Conservation (phyloP, 2,797 vertebrate genomes). For the Poecilia wingei region DNA sequence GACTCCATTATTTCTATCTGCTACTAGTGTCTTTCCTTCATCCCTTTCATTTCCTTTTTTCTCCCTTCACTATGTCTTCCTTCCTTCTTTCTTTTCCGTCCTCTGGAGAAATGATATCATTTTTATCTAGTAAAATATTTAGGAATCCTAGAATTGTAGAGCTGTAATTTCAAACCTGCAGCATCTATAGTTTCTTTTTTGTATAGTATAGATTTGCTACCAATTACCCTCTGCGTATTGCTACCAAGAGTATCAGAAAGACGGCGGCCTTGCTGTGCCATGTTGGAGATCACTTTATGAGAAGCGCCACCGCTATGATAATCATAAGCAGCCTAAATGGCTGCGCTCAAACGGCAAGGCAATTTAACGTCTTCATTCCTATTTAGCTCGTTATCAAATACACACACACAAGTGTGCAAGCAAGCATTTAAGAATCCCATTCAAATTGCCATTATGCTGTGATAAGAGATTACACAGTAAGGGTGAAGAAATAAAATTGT, state of each 20-base stretch:
- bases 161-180: neutral
- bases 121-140: neutral
- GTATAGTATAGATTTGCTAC: constrained; percentile 9
- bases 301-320: constrained; percentile 44
- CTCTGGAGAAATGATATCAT: neutral
- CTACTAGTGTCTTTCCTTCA: neutral
- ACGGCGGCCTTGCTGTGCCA: constrained; percentile 27
- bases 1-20: neutral
- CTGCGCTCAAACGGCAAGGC: constrained; percentile 48
- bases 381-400: constrained; percentile 55
- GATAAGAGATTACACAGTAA: constrained; percentile 60
- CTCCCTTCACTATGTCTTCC: neutral
- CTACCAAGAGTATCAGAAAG: constrained; percentile 27
- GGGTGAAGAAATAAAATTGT: constrained; percentile 62
- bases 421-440: constrained; percentile 46
- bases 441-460: constrained; percentile 61
- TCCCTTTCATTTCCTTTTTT: neutral
- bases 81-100: neutral
- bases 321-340: constrained; percentile 54
- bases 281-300: constrained; percentile 46
- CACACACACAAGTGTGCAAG: neutral
- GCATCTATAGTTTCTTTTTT: neutral
- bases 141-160: neutral
- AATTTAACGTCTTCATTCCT: constrained; percentile 61
- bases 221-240: constrained; percentile 8